Conservation (phyloP, 2,113 vertebrate genomes). For the Callaeas wilsoni region DNA sequence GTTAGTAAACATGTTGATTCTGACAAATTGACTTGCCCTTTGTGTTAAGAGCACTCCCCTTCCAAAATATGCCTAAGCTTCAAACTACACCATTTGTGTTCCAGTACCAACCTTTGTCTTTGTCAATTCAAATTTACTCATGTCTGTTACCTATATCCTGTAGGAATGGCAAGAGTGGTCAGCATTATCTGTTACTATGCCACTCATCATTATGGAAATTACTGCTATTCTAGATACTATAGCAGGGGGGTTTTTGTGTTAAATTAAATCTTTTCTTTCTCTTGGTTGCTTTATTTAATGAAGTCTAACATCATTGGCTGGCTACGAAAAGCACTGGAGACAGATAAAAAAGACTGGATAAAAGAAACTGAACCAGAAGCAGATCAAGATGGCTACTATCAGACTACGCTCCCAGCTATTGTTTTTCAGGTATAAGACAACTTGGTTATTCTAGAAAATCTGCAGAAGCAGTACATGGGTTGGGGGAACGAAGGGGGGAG, state of each 20-base stretch:
- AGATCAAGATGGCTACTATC: slow-evolving; percentile 95
- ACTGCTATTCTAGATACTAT: background rate
- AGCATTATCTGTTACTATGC: background rate
- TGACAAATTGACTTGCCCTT: background rate
- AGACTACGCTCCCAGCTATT: slow-evolving; percentile 91
- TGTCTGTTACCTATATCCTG: background rate
- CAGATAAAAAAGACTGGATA: slow-evolving; percentile 96
- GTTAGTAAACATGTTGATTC: background rate
- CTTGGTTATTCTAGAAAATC: background rate
- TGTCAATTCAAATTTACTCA: background rate
- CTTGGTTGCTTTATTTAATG: background rate
- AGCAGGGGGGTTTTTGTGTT: background rate
- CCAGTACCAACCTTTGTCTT: background rate
- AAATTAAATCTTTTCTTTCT: background rate
- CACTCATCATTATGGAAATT: background rate
- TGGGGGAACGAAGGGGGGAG: background rate
- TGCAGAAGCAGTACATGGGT: background rate
- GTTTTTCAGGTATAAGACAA: slow-evolving; percentile 83
- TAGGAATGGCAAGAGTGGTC: background rate
- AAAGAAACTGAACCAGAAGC: slow-evolving; percentile 93
- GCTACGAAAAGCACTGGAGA: slow-evolving; percentile 94
- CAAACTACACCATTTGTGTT: background rate
- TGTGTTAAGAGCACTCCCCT: background rate
- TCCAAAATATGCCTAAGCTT: background rate
- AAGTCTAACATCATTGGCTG: slow-evolving; percentile 97